phyloP scores from a whole-genome alignment of 2,888 invertebrate species.

The Pammene aurita region DNA sequence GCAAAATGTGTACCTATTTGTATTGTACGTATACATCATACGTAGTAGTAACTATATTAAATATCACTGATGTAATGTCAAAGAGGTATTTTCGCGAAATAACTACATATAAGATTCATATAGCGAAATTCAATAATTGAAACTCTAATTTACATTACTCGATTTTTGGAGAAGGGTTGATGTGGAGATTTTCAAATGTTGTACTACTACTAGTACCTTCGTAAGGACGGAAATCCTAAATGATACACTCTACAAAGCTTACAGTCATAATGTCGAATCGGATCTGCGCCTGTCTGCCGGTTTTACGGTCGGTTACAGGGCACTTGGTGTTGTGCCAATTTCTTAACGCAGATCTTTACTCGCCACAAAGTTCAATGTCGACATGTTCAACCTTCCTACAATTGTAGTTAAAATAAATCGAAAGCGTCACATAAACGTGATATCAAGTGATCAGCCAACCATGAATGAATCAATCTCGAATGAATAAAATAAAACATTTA shows the following conservation, averaged over 20 bases:
- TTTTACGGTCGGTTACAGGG: slow-evolving; percentile 35
- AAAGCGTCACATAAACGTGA: slow-evolving; percentile 3
- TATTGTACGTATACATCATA: too few species aligned
- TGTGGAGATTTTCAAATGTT: too few species aligned
- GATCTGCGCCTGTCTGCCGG: slow-evolving; percentile 1
- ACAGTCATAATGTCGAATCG: not conserved
- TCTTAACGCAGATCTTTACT: slow-evolving; percentile 55
- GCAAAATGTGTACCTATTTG: too few species aligned
- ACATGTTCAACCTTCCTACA: slow-evolving; percentile 40
- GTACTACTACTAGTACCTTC: not conserved
- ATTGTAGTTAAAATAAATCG: slow-evolving; percentile 14
- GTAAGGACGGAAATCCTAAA: not conserved
- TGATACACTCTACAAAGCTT: not conserved
- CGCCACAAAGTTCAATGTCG: slow-evolving; percentile 73
- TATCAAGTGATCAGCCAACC: slow-evolving; percentile 6
- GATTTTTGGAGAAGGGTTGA: not conserved
- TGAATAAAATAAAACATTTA: not conserved
- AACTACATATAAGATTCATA: not conserved
- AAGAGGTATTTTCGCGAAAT: too few species aligned
- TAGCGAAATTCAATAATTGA: not conserved
- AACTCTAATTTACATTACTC: not conserved
- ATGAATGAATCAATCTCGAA: not conserved
- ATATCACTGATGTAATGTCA: too few species aligned
- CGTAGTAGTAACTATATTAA: too few species aligned
- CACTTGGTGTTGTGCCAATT: slow-evolving; percentile 73